These are phyloP conservation scores for Cotesia vestalis DNA, from an alignment of 1,140 invertebrate species.

Conservation along the genomic window DNA sequence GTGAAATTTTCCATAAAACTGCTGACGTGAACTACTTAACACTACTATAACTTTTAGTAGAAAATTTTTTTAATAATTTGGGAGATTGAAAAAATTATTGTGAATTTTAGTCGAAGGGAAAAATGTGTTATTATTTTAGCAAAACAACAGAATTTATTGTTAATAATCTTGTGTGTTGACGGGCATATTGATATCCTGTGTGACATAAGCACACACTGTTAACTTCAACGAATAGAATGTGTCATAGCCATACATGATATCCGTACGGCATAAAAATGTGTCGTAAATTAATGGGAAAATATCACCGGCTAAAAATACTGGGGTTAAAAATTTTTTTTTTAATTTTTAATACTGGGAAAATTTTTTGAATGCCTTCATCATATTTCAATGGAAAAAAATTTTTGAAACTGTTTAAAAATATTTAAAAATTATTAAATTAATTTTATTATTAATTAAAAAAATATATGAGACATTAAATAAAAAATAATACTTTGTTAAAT, in stretches of 20 bases:
- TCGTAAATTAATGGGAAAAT: slow-evolving; percentile 29
- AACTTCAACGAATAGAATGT: slow-evolving; percentile 5
- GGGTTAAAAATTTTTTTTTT: slow-evolving; percentile 1
- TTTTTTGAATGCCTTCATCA: not conserved
- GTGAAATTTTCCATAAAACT: too few species aligned
- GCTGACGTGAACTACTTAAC: too few species aligned
- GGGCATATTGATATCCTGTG: slow-evolving; percentile 18
- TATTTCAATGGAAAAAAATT: too few species aligned
- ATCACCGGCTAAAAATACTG: slow-evolving; percentile 22
- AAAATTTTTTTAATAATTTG: too few species aligned
- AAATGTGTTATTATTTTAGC: not conserved
- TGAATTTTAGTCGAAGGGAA: not conserved
- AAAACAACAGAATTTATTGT: slow-evolving; percentile 25
- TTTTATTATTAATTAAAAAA: too few species aligned
- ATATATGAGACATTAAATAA: too few species aligned
- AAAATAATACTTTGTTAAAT: too few species aligned
- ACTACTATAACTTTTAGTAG: too few species aligned
- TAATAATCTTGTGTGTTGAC: slow-evolving; percentile 27
- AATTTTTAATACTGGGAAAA: not conserved
- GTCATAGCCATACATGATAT: not conserved
- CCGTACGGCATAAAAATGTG: slow-evolving; percentile 8
- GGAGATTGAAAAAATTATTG: not conserved
- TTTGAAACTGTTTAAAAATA: too few species aligned
- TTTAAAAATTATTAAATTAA: too few species aligned
- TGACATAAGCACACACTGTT: slow-evolving; percentile 17